Evolutionary conservation across 2,797 vertebrate species (phyloP), one percentile per base, ranked within the genome.

Genomic region (Huso huso): DNA sequence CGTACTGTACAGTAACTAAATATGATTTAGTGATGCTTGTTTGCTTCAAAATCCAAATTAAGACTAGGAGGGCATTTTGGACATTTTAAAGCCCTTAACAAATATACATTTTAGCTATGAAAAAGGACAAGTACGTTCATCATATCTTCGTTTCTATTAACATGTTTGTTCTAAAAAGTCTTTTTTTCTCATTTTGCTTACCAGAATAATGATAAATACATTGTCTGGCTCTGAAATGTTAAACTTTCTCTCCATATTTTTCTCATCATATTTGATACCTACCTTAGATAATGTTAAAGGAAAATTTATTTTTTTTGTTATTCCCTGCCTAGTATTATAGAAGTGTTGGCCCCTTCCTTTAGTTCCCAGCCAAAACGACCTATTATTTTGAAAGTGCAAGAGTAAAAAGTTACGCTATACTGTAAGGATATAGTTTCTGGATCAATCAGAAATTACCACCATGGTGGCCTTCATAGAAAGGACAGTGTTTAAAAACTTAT

Each of bases 241-340:
- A 66, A 51, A 70, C 51, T 64, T 50, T 53, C 18, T 37, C 12
- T 59, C 53, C 48, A 59, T 63, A 15, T 59, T 48, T 50, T 62
- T 52, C 60, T 61, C 52, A 13, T 59, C 63, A 62, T 10, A 49
- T 15, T 51, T 23, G 8, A 18, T 18, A 12, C n/a, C n/a, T 63
- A 68, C 48, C 67, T 18, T 4, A 37, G 37, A 37, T 59, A 49
- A 51, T 6, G 58, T 49, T 64, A 51, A 8, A 53, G 4, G n/a
- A 8, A 66, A 66, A 62, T 3, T 11, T 15, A 6, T 58, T 58
- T n/a, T n/a, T 58, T 58, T 58, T 37, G 37, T 37, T 37, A 37
- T 37, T 37, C 37, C 55, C 55, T 58, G 55, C 12, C 55, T n/a
- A 58, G 3, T 6, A 58, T 58, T 58, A 58, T 6, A 58, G n/a